Percentiles rank a stretch among this genome's conserved stretches.
Evolutionary conservation across 1,140 invertebrate species (phyloP).

Genomic region (Drosophila insularis): DNA sequence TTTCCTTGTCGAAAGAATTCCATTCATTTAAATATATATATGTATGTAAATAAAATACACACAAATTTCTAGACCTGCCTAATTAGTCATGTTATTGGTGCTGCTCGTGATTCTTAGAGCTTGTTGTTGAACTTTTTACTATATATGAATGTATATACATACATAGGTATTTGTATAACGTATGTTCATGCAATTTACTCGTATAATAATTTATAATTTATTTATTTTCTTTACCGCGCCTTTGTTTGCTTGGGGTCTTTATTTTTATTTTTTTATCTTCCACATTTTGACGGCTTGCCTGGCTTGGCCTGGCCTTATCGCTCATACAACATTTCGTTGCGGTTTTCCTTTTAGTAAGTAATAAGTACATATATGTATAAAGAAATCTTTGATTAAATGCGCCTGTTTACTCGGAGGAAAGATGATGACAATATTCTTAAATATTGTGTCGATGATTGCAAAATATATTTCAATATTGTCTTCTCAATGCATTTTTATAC

Average conservation of each 20-base stretch:
- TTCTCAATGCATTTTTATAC: background rate
- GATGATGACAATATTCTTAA: slow-evolving; percentile 38
- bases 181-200: slow-evolving; percentile 22
- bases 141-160: background rate
- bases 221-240: slow-evolving; percentile 30
- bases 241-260: slow-evolving; percentile 39
- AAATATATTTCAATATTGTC: background rate
- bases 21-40: slow-evolving; percentile 16
- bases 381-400: slow-evolving; percentile 55
- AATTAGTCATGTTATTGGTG: slow-evolving; percentile 60
- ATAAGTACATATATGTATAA: slow-evolving; percentile 35
- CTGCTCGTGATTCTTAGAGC: slow-evolving; percentile 8
- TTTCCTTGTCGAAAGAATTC: slow-evolving; percentile 13
- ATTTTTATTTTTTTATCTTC: slow-evolving; percentile 38
- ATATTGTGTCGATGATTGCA: slow-evolving; percentile 32
- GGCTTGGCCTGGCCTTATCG: slow-evolving; percentile 33
- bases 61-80: slow-evolving; percentile 13
- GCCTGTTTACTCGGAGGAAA: slow-evolving; percentile 26
- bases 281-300: slow-evolving; percentile 17
- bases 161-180: background rate
- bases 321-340: slow-evolving; percentile 10
- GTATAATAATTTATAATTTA: slow-evolving; percentile 37
- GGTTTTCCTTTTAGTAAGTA: slow-evolving; percentile 14
- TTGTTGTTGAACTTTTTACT: slow-evolving; percentile 6
- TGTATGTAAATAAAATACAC: slow-evolving; percentile 16